Conservation (phyloP, 2,888 invertebrate species). For the Machimus rusticus region DNA sequence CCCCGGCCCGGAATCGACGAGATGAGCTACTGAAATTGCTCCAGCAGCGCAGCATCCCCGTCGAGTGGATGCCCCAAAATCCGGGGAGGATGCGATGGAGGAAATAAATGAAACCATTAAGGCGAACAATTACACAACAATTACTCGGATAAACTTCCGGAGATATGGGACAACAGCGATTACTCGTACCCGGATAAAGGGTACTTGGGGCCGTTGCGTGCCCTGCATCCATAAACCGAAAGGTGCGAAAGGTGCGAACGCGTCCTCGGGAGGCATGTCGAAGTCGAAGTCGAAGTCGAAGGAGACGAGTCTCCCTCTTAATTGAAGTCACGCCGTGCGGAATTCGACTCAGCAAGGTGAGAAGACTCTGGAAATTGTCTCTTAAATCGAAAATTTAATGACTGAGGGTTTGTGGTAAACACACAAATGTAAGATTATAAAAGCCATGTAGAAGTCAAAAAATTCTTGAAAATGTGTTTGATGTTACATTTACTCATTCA, state of each 20-base stretch:
- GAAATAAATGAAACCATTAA: constrained; percentile 33
- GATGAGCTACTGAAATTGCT: not conserved
- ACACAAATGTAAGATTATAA: not conserved
- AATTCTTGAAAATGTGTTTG: not conserved
- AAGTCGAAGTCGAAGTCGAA: no score
- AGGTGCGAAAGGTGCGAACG: constrained; percentile 15
- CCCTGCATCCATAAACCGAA: constrained; percentile 21
- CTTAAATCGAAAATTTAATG: not conserved
- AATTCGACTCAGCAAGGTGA: not conserved
- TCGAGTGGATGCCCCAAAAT: not conserved
- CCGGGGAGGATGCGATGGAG: not conserved
- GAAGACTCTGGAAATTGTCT: not conserved
- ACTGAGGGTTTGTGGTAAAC: not conserved
- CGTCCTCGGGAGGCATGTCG: not conserved
- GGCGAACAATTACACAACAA: constrained; percentile 35
- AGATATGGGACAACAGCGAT: not conserved
- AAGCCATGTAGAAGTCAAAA: not conserved
- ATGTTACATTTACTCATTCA: not conserved
- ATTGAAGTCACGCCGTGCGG: not conserved
- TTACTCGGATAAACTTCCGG: constrained; percentile 6
- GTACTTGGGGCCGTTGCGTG: constrained; percentile 16
- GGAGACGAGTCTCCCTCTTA: not conserved
- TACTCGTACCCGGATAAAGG: not conserved
- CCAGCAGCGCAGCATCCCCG: not conserved
- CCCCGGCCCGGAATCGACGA: not conserved